A percentile compares a stretch with the other conserved stretches of the same genome.
Conservation (phyloP, 2,113 vertebrate species). For the Hippotragus niger region DNA sequence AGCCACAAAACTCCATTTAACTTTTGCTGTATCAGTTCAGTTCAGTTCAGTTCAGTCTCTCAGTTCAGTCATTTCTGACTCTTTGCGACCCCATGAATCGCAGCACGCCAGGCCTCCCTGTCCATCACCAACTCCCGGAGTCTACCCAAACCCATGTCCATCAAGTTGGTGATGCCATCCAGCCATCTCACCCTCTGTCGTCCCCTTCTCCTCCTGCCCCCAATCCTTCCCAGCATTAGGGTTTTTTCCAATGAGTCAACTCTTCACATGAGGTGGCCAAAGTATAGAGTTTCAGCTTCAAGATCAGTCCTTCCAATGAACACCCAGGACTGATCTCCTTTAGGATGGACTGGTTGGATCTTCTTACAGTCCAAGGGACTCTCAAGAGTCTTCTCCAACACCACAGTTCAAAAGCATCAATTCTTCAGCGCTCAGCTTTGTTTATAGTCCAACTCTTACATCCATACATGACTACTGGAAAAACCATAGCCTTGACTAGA, state of each 20-base stretch:
- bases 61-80: neutral
- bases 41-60: neutral
- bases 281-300: neutral
- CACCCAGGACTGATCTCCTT: neutral
- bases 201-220: neutral
- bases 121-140: neutral
- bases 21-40: neutral
- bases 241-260: neutral
- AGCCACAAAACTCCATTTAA: neutral
- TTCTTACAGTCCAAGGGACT: neutral
- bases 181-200: accelerated
- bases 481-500: too few relatives aligned
- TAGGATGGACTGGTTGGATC: neutral
- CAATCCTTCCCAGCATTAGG: neutral
- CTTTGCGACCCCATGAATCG: accelerated
- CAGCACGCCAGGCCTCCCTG: neutral
- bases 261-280: neutral
- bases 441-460: neutral
- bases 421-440: accelerated
- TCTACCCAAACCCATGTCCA: neutral
- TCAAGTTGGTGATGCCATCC: neutral
- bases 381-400: neutral
- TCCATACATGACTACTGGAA: too few relatives aligned
- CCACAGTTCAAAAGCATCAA: neutral
- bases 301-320: neutral